Evolutionary conservation across 2,113 vertebrate species (phyloP).

Genomic region (Orcinus orca): DNA sequence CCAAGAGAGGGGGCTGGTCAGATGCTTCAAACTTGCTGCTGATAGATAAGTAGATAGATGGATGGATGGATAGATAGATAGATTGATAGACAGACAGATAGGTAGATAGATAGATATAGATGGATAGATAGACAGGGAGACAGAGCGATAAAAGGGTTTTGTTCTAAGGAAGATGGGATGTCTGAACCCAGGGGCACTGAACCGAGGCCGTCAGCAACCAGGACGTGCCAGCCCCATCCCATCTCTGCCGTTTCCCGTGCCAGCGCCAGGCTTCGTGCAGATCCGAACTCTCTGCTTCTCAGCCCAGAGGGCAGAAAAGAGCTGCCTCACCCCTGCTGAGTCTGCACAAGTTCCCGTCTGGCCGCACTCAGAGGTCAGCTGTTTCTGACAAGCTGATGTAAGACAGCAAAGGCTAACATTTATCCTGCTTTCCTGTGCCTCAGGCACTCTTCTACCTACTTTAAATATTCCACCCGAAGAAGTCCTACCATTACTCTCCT

Average conservation of each 20-base stretch:
- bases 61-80: background rate
- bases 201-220: fast-evolving
- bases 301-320: fast-evolving
- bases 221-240: background rate
- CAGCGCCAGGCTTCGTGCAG: background rate
- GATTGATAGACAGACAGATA: background rate
- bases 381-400: fast-evolving
- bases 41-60: background rate
- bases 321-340: background rate
- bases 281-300: background rate
- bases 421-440: fast-evolving
- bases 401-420: background rate
- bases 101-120: background rate
- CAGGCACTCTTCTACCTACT: background rate
- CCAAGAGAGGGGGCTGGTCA: background rate
- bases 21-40: background rate
- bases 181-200: too few relatives aligned
- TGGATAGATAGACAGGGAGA: background rate
- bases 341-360: fast-evolving
- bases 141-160: background rate
- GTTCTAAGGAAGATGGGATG: background rate
- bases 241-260: fast-evolving
- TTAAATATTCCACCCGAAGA: background rate
- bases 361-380: background rate
- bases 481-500: background rate